These are phyloP conservation scores for Simalia tracyae DNA, from an alignment of 2,797 vertebrate genomes.

Conservation along the genomic window DNA sequence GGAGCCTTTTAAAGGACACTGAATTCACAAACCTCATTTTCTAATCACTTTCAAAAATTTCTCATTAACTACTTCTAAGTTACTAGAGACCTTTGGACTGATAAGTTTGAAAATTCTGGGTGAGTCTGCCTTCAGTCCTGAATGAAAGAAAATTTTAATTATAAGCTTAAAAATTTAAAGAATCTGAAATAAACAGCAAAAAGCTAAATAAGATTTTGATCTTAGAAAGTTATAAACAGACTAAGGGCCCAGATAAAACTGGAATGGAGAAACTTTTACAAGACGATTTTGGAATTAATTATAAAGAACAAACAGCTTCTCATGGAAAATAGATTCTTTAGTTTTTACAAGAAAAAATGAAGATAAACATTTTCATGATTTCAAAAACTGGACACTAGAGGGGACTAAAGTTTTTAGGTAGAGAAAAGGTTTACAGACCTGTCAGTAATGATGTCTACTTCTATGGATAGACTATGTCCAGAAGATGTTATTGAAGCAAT, in stretches of 20 bases:
- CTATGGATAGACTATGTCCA: too few relatives aligned
- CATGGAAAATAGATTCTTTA: background rate
- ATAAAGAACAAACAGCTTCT: background rate
- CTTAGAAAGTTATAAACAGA: background rate
- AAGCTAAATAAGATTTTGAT: background rate
- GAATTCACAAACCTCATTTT: background rate
- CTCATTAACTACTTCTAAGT: background rate
- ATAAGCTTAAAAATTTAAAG: background rate
- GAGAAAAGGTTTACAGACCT: background rate
- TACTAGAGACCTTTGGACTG: background rate
- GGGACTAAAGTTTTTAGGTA: background rate
- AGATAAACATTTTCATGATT: background rate
- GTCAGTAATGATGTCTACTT: too few relatives aligned
- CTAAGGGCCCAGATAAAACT: background rate
- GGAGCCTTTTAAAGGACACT: background rate
- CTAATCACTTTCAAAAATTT: background rate
- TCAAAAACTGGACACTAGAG: background rate
- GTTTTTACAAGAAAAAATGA: background rate
- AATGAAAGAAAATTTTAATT: background rate
- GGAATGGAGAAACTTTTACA: background rate
- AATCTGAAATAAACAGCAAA: background rate
- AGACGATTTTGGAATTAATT: background rate
- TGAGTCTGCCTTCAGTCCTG: background rate
- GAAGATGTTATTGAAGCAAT: too few relatives aligned
- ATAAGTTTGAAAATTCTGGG: background rate